A percentile compares a stretch with the other conserved stretches of the same genome.
Conservation (phyloP, 2,113 vertebrate species). For the Phylloscopus whistleri region DNA sequence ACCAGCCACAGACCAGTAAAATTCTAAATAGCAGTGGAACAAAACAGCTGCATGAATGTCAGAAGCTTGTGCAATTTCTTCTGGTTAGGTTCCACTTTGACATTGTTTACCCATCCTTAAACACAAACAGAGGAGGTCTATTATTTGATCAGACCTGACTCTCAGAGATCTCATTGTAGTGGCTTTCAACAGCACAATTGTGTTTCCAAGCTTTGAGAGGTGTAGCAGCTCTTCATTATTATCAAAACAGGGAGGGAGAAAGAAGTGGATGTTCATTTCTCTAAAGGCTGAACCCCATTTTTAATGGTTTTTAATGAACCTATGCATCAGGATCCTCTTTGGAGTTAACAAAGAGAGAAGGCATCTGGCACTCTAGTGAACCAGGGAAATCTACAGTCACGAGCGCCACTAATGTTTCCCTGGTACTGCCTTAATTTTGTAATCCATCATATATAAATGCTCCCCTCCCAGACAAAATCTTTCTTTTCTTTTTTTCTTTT, state of each 20-base stretch:
- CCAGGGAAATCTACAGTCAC: background rate
- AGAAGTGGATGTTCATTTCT: background rate
- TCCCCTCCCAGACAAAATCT: background rate
- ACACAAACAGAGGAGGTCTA: conserved; percentile 23
- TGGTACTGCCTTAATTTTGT: background rate
- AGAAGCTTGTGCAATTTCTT: conserved; percentile 12
- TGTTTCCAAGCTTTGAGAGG: background rate
- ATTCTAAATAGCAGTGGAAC: background rate
- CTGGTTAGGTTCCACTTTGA: conserved; percentile 25
- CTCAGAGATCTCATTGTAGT: conserved; percentile 22
- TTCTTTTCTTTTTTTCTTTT: background rate
- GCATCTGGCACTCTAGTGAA: background rate
- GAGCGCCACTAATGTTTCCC: background rate
- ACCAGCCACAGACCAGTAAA: background rate
- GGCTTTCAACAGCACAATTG: conserved; percentile 2
- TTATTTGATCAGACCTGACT: conserved; percentile 49
- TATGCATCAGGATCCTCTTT: background rate
- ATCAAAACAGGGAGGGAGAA: background rate
- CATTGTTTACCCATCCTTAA: conserved; percentile 48
- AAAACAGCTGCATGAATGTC: background rate
- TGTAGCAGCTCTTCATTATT: conserved; percentile 22
- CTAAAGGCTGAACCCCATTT: background rate
- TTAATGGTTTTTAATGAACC: background rate
- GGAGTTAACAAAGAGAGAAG: background rate
- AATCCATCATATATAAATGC: background rate